These are phyloP conservation scores for Pipistrellus kuhlii DNA, from an alignment of 2,797 vertebrate genomes.

Conservation along the genomic window DNA sequence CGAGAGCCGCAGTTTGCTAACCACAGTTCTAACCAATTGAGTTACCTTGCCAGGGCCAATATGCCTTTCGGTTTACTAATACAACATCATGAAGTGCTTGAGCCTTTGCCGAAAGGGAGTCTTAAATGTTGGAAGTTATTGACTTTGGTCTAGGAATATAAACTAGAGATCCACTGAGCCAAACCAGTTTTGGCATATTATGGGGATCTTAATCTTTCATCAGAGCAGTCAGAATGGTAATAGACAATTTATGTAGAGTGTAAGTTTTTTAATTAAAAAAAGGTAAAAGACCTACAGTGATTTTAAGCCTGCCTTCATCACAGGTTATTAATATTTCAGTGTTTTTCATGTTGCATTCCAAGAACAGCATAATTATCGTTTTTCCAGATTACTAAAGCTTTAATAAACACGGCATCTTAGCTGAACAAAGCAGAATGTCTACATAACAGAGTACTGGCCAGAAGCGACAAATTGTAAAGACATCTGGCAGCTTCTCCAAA, in stretches of 20 bases:
- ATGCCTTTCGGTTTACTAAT: constrained; percentile 24
- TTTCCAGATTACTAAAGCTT: constrained; percentile 25
- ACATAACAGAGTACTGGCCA: constrained; percentile 43
- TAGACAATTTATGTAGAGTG: constrained; percentile 36
- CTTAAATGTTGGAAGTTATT: background rate
- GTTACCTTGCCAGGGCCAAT: background rate
- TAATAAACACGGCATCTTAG: background rate
- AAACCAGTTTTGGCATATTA: background rate
- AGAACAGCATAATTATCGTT: constrained; percentile 22
- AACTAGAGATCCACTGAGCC: background rate
- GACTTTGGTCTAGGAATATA: background rate
- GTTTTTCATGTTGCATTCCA: constrained; percentile 44
- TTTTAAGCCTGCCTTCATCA: constrained; percentile 27
- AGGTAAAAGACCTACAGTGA: constrained; percentile 44
- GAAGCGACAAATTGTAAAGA: constrained; percentile 13
- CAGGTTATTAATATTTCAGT: constrained; percentile 24
- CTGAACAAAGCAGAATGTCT: constrained; percentile 38
- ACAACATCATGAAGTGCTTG: background rate
- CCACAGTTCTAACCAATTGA: background rate
- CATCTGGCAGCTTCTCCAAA: constrained; percentile 59
- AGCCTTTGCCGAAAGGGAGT: background rate
- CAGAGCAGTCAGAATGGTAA: background rate
- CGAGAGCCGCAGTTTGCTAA: too few relatives aligned
- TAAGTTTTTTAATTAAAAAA: constrained; percentile 31
- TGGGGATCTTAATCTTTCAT: constrained; percentile 25